These are phyloP conservation scores for Oxygymnocypris stewartii DNA, from an alignment of 2,113 vertebrate species.

Conservation along the genomic window DNA sequence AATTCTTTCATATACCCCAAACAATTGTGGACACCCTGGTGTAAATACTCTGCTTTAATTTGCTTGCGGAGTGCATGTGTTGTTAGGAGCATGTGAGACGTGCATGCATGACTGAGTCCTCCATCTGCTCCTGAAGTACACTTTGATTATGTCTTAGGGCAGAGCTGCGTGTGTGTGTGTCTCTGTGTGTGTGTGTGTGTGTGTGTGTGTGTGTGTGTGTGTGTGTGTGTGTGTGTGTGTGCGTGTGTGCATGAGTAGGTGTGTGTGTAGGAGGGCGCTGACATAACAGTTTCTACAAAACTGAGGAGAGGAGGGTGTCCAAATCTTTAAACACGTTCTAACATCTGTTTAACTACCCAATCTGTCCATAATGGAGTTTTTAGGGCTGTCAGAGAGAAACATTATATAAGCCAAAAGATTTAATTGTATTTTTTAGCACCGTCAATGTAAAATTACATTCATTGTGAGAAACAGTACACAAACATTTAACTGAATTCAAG, in stretches of 20 bases:
- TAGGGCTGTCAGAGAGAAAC: not conserved
- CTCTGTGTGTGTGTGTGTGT: no score
- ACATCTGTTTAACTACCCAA: not conserved
- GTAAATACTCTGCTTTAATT: not conserved
- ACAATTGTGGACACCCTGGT: not conserved
- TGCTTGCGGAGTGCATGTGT: conserved; percentile 36
- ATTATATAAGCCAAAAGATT: not conserved
- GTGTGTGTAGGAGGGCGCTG: conserved; percentile 21
- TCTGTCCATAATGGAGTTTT: not conserved
- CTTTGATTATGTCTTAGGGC: conserved; percentile 57
- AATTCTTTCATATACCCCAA: not conserved
- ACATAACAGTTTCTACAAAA: conserved; percentile 22
- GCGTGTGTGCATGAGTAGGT: not conserved
- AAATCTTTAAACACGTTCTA: not conserved
- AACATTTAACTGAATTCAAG: no score
- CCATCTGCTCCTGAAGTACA: conserved; percentile 70
- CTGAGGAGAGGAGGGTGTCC: not conserved
- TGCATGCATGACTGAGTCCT: conserved; percentile 57
- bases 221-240: not conserved
- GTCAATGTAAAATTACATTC: no score
- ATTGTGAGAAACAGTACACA: no score
- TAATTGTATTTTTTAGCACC: no score
- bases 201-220: conserved; percentile 2
- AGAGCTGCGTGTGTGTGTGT: conserved; percentile 22
- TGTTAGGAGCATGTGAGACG: conserved; percentile 58